Percentiles rank a stretch among this genome's conserved stretches.
phyloP scores from a whole-genome alignment of 2,888 invertebrate species.

The Danaus chrysippus region DNA sequence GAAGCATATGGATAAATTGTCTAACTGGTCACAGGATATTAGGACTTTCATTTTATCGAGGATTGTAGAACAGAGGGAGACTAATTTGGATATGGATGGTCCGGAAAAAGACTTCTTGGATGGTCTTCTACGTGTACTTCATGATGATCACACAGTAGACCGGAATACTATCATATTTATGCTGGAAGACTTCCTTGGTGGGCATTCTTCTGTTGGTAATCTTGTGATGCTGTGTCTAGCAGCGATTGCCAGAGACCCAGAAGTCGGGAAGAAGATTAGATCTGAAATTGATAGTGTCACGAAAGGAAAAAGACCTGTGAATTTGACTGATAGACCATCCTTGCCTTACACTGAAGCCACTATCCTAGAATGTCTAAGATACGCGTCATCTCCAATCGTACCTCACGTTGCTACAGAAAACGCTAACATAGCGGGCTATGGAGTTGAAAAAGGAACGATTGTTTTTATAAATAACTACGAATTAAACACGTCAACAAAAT shows the following conservation, averaged over 20 bases:
- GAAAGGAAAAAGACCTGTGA: constrained; percentile 76
- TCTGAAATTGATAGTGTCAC: constrained; percentile 83
- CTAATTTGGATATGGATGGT: constrained; percentile 76
- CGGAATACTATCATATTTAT: constrained; percentile 89
- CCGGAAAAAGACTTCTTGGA: constrained; percentile 89
- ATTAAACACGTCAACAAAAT: constrained; percentile 84
- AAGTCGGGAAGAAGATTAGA: constrained; percentile 82
- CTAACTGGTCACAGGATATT: constrained; percentile 84
- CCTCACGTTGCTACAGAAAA: constrained; percentile 92
- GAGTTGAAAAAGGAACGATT: constrained; percentile 87
- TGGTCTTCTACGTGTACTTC: constrained; percentile 84
- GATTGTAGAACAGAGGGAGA: constrained; percentile 81
- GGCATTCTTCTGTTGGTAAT: constrained; percentile 93
- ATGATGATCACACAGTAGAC: constrained; percentile 82
- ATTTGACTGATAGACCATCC: constrained; percentile 81
- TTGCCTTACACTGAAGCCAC: constrained; percentile 91
- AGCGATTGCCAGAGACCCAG: constrained; percentile 82
- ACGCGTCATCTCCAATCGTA: constrained; percentile 92
- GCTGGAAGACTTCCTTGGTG: constrained; percentile 92
- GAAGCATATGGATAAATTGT: constrained; percentile 82
- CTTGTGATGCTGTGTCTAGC: constrained; percentile 87
- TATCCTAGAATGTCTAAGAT: constrained; percentile 87
- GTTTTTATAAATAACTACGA: constrained; percentile 92
- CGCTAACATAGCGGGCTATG: constrained; percentile 84
- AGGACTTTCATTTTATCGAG: constrained; percentile 85